Evolutionary conservation across 2,888 invertebrate species (phyloP), one percentile per base, ranked within the genome.

Genomic region (Eristalis tenax): DNA sequence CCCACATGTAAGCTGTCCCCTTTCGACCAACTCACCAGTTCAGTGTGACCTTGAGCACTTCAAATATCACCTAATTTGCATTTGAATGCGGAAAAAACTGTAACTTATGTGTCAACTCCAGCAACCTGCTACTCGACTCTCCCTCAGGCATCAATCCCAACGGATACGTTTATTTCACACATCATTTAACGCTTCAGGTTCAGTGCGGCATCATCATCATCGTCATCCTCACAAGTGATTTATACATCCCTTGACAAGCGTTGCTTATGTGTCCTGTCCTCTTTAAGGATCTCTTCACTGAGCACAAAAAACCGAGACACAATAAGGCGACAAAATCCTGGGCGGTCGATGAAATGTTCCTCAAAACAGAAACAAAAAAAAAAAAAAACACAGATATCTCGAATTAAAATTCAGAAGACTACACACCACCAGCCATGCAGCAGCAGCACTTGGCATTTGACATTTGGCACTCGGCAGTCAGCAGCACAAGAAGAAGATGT

Each of bases 161-260:
- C 74, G 91, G 92, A 91, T 89, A 89, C 90, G 89, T 91, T 91
- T 90, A 91, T 91, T 91, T 91, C 90, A 91, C 91, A 91, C 91
- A 90, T 91, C 92, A 92, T 91, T 91, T 91, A 91, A 91, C 91
- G 89, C 89, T 90, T 77, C 65, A 74, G 61, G 77, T 81, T 77
- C 50, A 68, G 32, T 77, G 77, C 57, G 70, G 70, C 50, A 75
- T 28, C 59, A 75, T 22, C 63, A 71, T 79, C 79, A 76, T 82
- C 32, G 32, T 32, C 50, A 32, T 61, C 40, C 59, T 28, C 26
- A 59, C 23, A 23, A 28, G 59, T 83, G 86, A 86, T 87, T 83
- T 87, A 87, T 86, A 71, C 66, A 86, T 86, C 77, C 85, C 77
- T 61, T 74, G 77, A 65, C 82, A 82, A 74, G 68, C 80, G 64